Percentiles rank a stretch among this genome's conserved stretches.
Conservation (phyloP, 2,797 vertebrate genomes). For the Hydrocynus forskahlii region DNA sequence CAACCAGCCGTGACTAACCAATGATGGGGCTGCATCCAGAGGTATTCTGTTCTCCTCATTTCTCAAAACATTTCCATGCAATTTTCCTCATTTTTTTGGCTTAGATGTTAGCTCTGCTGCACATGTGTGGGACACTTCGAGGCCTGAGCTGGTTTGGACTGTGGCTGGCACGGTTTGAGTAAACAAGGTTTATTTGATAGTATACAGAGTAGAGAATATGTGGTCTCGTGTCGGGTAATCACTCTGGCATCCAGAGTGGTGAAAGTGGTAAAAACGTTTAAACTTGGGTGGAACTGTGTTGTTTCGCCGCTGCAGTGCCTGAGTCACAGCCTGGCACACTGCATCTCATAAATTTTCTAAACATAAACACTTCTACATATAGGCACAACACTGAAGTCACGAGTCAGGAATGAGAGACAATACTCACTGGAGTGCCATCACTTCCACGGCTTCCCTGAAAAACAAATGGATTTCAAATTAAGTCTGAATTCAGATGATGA, state of each 20-base stretch:
- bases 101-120: neutral
- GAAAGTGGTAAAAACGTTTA: neutral
- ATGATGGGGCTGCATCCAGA: conserved; percentile 20
- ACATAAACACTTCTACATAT: neutral
- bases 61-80: conserved; percentile 30
- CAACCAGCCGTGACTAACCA: conserved; percentile 12
- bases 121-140: conserved; percentile 31
- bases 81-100: conserved; percentile 18
- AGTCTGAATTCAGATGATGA: neutral
- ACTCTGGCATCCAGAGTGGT: too few species aligned
- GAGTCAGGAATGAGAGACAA: neutral
- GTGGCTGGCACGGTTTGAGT: neutral
- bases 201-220: neutral
- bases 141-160: conserved; percentile 4
- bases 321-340: neutral
- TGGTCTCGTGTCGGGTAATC: neutral
- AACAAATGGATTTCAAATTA: conserved; percentile 38
- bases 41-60: conserved; percentile 1
- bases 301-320: neutral
- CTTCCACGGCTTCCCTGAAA: conserved; percentile 79
- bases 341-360: too few species aligned
- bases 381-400: neutral
- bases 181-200: neutral
- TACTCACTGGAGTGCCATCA: conserved; percentile 74
- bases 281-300: neutral